Evolutionary conservation across 2,797 vertebrate genomes (phyloP), one percentile per base, ranked within the genome.

Genomic region (Macrochelys suwanniensis): DNA sequence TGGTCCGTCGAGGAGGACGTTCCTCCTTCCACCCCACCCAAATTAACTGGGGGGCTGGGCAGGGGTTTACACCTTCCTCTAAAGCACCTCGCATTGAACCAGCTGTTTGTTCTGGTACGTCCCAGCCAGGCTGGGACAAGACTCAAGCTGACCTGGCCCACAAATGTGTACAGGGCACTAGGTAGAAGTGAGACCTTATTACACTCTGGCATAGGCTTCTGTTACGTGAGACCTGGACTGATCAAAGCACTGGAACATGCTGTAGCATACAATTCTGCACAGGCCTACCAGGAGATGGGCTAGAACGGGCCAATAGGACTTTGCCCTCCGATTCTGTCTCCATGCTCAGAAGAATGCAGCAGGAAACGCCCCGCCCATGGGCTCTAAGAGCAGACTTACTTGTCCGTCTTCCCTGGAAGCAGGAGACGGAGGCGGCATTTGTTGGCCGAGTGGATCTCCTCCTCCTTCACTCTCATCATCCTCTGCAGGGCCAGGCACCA

Each of bases 401-500:
- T 99, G 98, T 99, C 99, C 0, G 99, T 99, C 86, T 99, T 99
- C 37, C 99, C 99, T 0, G 99, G 99, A 31, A 99, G 98, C 97
- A 99, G 99, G 78, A 99, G 99, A 50, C 99, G 98, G 86, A 99
- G 98, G 80, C 99, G 99, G 96, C 99, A 99, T 96, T 99, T 99
- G 98, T 99, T 99, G 94, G 99, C 99, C 0, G 99, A 99, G 96
- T 99, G 99, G 97, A 99, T 99, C 97, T 99, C 99, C 87, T 99
- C 99, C 93, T 99, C 99, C 97, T 99, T 99, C 93, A 99, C 99
- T 87, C 99, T 98, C 97, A 99, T 99, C 91, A 99, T 99, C 96
- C 99, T 98, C 98, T 99, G 99, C 93, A 99, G 98, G 25, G 99
- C 99, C 97, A 99, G 97, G 97, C 99, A 99, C 99, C 99, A 99